phyloP scores from a whole-genome alignment of 2,888 invertebrate species.

The Calameuta idolon region DNA sequence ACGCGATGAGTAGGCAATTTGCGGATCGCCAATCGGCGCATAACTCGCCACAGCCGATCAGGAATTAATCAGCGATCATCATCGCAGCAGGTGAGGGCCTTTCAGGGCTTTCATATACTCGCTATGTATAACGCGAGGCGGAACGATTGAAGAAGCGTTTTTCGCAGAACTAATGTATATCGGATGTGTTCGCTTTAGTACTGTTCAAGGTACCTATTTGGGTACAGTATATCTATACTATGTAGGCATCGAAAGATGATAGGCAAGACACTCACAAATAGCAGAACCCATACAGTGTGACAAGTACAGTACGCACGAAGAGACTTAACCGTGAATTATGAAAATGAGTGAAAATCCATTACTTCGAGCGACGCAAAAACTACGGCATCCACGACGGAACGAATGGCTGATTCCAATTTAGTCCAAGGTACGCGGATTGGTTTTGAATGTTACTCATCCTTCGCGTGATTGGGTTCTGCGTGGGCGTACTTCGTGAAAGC shows the following conservation, averaged over 20 bases:
- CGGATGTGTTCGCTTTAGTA: constrained; percentile 18
- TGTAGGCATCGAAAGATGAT: constrained; percentile 5
- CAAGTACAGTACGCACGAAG: not conserved
- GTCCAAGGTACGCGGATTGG: constrained; percentile 44
- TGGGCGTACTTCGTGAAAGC: constrained; percentile 41
- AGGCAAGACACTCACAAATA: not conserved
- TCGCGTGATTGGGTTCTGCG: constrained; percentile 47
- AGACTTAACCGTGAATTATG: not conserved
- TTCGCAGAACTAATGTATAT: constrained; percentile 13
- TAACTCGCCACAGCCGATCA: constrained; percentile 51
- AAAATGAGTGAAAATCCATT: not conserved
- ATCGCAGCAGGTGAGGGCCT: constrained; percentile 45
- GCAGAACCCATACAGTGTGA: not conserved
- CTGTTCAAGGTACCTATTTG: constrained; percentile 25
- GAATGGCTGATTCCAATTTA: constrained; percentile 44
- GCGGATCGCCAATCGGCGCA: constrained; percentile 48
- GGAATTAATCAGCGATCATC: constrained; percentile 62
- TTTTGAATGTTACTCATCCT: constrained; percentile 46
- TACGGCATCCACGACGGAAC: constrained; percentile 7
- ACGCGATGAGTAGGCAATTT: constrained; percentile 63
- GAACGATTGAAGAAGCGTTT: not conserved
- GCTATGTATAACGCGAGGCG: not conserved
- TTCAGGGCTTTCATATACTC: not conserved
- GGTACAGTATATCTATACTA: constrained; percentile 26
- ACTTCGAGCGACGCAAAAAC: not conserved